Evolutionary conservation across 2,113 vertebrate species (phyloP), one percentile per base, ranked within the genome.

Genomic region (Malurus alboscapulatus): DNA sequence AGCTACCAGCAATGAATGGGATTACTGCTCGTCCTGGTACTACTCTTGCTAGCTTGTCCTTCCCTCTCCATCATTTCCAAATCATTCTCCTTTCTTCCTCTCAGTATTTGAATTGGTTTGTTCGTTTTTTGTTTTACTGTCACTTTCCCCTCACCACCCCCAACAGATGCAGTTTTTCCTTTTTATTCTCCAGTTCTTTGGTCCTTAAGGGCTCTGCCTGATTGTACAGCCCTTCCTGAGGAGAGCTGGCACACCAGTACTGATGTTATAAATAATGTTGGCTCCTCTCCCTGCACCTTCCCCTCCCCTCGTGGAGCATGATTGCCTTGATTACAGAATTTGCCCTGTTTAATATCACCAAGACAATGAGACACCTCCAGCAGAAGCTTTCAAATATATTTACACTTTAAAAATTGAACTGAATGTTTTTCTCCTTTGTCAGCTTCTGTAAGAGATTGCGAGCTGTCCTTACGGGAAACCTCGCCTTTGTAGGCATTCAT

Each of bases 221-320:
- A 76, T 47, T 69, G 77, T 84, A 55, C 88, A 50, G 63, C 92
- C 88, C 90, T 96, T 88, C 92, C 96, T 87, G 80, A 91, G 85
- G 62, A 94, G 93, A 94, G 72, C 65, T 92, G 95, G 93, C 91
- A 87, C 47, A 87, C 29, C 72, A 50, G 16, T 30, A 44, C 65
- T 83, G 92, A 21, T 44, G 78, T 65, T 93, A 76, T 92, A 94
- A 95, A 92, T 92, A 95, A 76, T 54, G 18, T 17, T 79, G 76
- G 84, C 78, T 85, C 12, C 40, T 71, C 26, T 79, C 74, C 87
- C 62, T 93, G 83, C 71, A 90, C 16, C 12, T 91, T 82, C 73
- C 88, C 72, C 86, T 84, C 55, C 62, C 71, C 66, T 21, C 16
- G 19, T 14, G 44, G 34, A 92, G 47, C 36, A 36, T 17, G 68